A percentile compares a stretch with the other conserved stretches of the same genome.
These are phyloP conservation scores for Ctenomys sociabilis DNA, from an alignment of 2,113 vertebrate species.

Conservation along the genomic window DNA sequence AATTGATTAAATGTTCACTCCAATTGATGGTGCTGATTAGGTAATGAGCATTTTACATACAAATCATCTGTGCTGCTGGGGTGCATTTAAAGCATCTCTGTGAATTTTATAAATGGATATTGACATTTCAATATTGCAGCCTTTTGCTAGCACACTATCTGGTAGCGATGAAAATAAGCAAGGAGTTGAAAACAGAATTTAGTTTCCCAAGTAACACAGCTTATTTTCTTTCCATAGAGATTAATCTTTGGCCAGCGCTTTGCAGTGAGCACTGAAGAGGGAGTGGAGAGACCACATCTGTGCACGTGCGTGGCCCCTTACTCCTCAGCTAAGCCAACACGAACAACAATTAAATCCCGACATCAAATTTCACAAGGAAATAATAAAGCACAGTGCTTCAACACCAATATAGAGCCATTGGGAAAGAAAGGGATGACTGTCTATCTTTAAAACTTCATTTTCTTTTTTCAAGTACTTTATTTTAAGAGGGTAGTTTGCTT, in stretches of 20 bases:
- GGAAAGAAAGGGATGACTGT: neutral
- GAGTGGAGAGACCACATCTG: neutral
- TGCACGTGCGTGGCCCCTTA: rapidly evolving
- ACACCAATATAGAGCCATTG: neutral
- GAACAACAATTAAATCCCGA: neutral
- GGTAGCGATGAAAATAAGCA: conserved; percentile 76
- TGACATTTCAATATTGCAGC: conserved; percentile 80
- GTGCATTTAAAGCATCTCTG: conserved; percentile 67
- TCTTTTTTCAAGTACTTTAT: neutral
- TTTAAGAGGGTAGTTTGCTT: neutral
- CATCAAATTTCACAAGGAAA: neutral
- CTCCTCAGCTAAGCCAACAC: neutral
- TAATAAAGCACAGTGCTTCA: neutral
- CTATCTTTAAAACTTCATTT: neutral
- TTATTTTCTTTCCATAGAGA: neutral
- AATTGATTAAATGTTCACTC: conserved; percentile 82
- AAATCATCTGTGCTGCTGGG: conserved; percentile 73
- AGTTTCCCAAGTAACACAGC: conserved; percentile 34
- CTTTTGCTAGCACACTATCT: conserved; percentile 76
- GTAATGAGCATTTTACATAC: conserved; percentile 76
- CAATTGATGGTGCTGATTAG: conserved; percentile 83
- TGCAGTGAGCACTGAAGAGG: neutral
- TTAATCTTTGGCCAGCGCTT: neutral
- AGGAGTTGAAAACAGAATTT: conserved; percentile 62
- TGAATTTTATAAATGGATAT: conserved; percentile 74